phyloP scores from a whole-genome alignment of 2,113 vertebrate genomes.

The Sylvietta virens region DNA sequence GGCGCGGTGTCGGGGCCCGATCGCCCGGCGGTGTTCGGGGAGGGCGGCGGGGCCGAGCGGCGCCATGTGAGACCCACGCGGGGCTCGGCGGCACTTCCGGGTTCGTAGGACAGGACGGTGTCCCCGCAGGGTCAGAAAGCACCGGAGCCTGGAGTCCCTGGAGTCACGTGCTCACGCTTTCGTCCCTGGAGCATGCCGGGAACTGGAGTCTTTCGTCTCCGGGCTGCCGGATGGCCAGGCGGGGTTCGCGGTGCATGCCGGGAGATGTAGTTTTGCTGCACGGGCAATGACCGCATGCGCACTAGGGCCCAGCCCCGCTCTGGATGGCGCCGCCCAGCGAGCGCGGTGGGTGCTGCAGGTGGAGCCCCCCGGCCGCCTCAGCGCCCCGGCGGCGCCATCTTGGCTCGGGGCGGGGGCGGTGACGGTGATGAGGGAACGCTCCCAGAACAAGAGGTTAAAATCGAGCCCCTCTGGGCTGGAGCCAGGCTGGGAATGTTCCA shows the following conservation, averaged over 20 bases:
- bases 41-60: neutral
- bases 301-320: fast-evolving
- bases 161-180: fast-evolving
- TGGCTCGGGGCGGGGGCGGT: neutral
- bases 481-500: neutral
- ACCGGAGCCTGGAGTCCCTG: fast-evolving
- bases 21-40: neutral
- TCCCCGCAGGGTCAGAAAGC: neutral
- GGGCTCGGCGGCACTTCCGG: neutral
- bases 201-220: neutral
- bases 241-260: fast-evolving
- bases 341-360: neutral
- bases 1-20: neutral
- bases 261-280: fast-evolving
- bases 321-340: neutral
- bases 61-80: neutral
- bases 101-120: fast-evolving
- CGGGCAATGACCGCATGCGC: fast-evolving
- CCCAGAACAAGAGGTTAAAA: neutral
- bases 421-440: fast-evolving
- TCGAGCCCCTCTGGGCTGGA: neutral
- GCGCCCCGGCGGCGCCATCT: neutral
- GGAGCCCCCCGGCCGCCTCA: neutral
- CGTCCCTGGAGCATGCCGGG: neutral
- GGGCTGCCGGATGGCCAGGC: fast-evolving